Evolutionary conservation across 2,797 vertebrate genomes (phyloP), one percentile per base, ranked within the genome.

Genomic region (Thripadectes ignobilis): DNA sequence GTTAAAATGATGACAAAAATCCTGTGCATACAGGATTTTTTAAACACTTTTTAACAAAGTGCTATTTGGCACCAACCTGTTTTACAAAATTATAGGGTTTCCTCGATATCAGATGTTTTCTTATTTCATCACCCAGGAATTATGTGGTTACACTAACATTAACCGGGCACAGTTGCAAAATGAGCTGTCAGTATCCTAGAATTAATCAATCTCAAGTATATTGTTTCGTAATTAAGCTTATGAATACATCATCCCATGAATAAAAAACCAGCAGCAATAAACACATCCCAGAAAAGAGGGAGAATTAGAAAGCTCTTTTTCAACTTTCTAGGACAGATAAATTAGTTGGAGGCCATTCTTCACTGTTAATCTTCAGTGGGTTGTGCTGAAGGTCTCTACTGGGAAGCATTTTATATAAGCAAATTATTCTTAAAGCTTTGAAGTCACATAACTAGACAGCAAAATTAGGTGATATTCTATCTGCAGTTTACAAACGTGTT

Each of bases 81-180:
- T 90, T 49, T 30, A 89, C 39, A 95, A 96, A 97, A 94, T 91
- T 69, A 93, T 36, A 85, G 91, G 49, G 43, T 93, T 97, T 95
- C 90, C 88, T 96, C 94, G 83, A 94, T 94, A 97, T 97, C 87
- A 89, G 59, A 82, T 89, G 48, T 79, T 91, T 93, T 67, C 78
- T 86, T 97, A 92, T 68, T 94, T 88, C 55, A 85, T 95, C 76
- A 96, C 72, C 89, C 92, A 96, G 91, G 68, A 97, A 96, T 91
- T 92, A 93, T 17, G 62, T 51, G 58, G 93, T 90, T 72, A 95
- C 82, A 69, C 89, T 79, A 90, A 93, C 24, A 58, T 84, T 88
- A 95, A 92, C 51, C 58, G 73, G 52, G 81, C 5, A 2, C 92
- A 87, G 92, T 76, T 79, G 68, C 91, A 82, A 95, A 93, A 85